Evolutionary conservation across 2,113 vertebrate genomes (phyloP).

Genomic region (Neomonachus schauinslandi): DNA sequence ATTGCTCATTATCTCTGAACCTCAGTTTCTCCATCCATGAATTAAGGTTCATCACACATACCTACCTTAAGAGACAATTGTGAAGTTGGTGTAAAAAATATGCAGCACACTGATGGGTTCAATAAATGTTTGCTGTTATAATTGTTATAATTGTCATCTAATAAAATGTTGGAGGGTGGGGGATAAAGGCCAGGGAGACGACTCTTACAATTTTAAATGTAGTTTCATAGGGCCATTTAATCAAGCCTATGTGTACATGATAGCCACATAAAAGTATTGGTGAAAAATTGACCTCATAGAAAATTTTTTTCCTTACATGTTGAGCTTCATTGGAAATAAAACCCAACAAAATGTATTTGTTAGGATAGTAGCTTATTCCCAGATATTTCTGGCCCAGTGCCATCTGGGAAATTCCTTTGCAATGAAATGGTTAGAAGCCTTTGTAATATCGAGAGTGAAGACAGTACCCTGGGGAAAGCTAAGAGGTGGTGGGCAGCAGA

Average conservation of each 20-base stretch:
- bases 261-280: background rate
- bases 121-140: background rate
- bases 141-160: background rate
- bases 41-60: background rate
- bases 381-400: background rate
- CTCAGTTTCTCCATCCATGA: background rate
- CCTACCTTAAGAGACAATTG: background rate
- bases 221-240: background rate
- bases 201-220: background rate
- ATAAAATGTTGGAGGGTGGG: background rate
- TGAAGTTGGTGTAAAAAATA: background rate
- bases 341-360: background rate
- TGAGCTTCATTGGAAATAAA: background rate
- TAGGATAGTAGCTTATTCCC: background rate
- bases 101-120: background rate
- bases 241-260: background rate
- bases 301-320: background rate
- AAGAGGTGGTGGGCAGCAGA: background rate
- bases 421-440: background rate
- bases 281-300: background rate
- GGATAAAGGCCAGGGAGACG: background rate
- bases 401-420: background rate
- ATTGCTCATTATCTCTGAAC: background rate
- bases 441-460: background rate
- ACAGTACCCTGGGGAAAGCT: background rate